Base-by-base conservation (phyloP, 2,113 vertebrate species). In the Ornithorhynchus anatinus region DNA sequence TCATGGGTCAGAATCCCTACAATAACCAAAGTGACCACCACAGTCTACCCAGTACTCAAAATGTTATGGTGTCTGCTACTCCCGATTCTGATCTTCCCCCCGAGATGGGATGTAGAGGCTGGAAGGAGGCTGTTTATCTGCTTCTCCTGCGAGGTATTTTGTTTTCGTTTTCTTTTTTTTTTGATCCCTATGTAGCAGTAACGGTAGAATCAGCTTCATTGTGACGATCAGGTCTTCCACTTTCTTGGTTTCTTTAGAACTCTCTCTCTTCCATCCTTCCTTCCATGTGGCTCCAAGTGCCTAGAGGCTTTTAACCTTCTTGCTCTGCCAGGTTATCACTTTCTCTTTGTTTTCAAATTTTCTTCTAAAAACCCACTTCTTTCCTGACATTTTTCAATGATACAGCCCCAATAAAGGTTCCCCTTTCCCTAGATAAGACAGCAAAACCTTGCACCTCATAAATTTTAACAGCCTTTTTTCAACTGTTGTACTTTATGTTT, bases 381-480 rank as follows among this genome's bases (percentile, higher is more conserved):
- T 53, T n/a, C 48, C 0, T 0, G 1, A 14, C 3, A 20, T n/a
- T 10, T 37, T 15, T 33, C 48, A 15, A 40, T 15, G 22, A 20
- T 8, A 5, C 44, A 57, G 20, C 37, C 33, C 50, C 38, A 23
- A 16, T 14, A 19, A 13, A 5, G 1, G 9, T 10, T 8, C 60
- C 17, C 31, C 50, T 68, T 76, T 48, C 61, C 52, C 23, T 8
- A 20, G 58, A 59, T 70, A 68, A 81, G 69, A 68, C 56, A 6
- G 29, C 50, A 19, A 43, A 51, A 44, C 68, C 72, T 53, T 31
- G 66, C 50, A 51, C 72, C 69, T 79, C 65, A 58, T 73, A 58
- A 68, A 86, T 71, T 53, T 50, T 60, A 70, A 64, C 67, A 31
- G 36, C 57, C 56, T 56, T 59, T n/a, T n/a, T 59, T 14, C 68